phyloP scores from a whole-genome alignment of 2,113 vertebrate genomes.

The Pseudorhombus dupliciocellatus region DNA sequence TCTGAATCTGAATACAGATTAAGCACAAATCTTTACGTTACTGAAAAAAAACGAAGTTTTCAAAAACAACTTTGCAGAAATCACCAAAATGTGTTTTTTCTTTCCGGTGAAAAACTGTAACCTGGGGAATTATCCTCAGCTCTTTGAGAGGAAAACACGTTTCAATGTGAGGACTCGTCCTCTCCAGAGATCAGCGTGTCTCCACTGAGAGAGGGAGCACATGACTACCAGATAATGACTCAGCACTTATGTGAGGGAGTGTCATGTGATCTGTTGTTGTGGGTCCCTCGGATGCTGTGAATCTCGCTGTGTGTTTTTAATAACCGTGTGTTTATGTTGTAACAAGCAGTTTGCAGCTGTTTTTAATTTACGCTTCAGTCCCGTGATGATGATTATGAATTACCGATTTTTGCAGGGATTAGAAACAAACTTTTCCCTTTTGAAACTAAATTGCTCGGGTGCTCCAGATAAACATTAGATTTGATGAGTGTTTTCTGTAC shows the following conservation, averaged over 20 bases:
- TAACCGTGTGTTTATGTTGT: not conserved
- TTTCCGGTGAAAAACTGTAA: no score
- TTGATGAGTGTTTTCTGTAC: conserved; percentile 44
- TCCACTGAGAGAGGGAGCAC: conserved; percentile 21
- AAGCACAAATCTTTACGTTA: no score
- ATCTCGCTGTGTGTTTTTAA: not conserved
- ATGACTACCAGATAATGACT: conserved; percentile 27
- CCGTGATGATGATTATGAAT: not conserved
- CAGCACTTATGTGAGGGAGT: conserved; percentile 27
- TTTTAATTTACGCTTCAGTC: conserved; percentile 10
- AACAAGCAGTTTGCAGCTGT: not conserved
- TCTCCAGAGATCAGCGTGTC: no score
- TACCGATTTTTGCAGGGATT: conserved; percentile 10
- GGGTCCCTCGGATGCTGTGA: not conserved
- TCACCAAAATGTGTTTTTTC: no score
- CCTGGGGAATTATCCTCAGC: not conserved
- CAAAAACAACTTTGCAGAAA: no score
- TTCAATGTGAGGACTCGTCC: no score
- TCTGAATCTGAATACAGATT: no score
- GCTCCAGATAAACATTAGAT: conserved; percentile 33
- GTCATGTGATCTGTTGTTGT: conserved; percentile 20
- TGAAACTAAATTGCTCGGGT: not conserved
- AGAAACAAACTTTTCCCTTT: not conserved
- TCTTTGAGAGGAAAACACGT: no score
- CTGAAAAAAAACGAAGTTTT: no score